Conservation (phyloP, 1,140 invertebrate species). For the Saccostrea glomerata region DNA sequence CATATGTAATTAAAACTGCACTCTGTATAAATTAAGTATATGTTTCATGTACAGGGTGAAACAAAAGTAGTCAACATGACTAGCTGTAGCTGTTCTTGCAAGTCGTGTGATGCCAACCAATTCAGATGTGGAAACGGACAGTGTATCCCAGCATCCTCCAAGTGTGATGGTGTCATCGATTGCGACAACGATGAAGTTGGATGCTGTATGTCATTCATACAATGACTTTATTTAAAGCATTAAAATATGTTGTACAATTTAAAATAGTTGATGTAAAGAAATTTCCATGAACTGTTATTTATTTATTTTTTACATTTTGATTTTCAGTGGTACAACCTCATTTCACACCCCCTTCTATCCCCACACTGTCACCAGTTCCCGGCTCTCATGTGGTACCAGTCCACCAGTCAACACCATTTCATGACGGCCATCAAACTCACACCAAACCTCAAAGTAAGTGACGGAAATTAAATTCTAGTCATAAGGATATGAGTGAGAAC, state of each 20-base stretch:
- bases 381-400: constrained; percentile 33
- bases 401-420: background rate
- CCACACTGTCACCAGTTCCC: constrained; percentile 40
- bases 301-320: background rate
- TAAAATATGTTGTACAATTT: background rate
- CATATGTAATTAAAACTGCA: background rate
- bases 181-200: constrained; percentile 90
- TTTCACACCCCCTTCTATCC: constrained; percentile 46
- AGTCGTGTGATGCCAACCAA: constrained; percentile 84
- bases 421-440: constrained; percentile 30
- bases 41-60: constrained; percentile 54
- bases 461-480: too few species aligned
- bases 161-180: constrained; percentile 91
- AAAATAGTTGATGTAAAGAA: background rate
- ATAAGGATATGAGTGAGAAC: too few species aligned
- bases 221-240: too few species aligned
- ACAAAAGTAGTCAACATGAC: constrained; percentile 77
- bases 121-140: constrained; percentile 87
- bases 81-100: constrained; percentile 86
- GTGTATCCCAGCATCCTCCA: constrained; percentile 85
- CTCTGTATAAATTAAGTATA: background rate
- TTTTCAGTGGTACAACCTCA: constrained; percentile 45
- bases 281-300: background rate
- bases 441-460: constrained; percentile 26
- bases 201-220: constrained; percentile 78